Evolutionary conservation across 2,113 vertebrate genomes (phyloP).

Genomic region (Alethe diademata): DNA sequence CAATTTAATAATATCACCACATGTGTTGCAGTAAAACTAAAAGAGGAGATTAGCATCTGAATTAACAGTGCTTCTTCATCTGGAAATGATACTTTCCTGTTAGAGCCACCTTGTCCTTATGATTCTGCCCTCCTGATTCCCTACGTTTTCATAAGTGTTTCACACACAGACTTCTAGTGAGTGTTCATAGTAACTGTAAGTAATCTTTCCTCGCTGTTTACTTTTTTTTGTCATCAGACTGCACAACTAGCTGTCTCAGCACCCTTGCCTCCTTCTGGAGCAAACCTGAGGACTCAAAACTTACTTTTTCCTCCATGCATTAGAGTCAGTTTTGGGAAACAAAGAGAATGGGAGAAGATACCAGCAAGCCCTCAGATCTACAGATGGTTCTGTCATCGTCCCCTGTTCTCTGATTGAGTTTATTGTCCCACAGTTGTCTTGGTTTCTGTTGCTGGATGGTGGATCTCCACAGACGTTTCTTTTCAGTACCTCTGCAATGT

Average conservation of each 20-base stretch:
- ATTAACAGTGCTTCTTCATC: background rate
- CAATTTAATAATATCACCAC: background rate
- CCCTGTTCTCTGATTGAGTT: background rate
- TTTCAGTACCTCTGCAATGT: background rate
- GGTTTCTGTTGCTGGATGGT: background rate
- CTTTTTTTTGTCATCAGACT: background rate
- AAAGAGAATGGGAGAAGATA: background rate
- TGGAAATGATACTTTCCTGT: background rate
- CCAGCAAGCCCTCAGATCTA: fast-evolving
- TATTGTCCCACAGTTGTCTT: background rate
- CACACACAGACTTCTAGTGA: background rate
- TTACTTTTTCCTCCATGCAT: background rate
- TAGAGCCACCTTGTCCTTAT: background rate
- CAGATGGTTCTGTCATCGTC: background rate
- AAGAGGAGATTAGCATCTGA: background rate
- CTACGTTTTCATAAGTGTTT: background rate
- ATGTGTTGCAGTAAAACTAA: background rate
- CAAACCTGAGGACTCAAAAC: background rate
- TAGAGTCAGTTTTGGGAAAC: fast-evolving
- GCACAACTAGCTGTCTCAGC: background rate
- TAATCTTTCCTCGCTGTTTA: background rate
- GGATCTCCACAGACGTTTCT: background rate
- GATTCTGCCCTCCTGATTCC: background rate
- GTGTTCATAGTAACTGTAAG: background rate
- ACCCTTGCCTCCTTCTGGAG: background rate